Conservation (phyloP, 2,113 vertebrate species). For the Cochlearius cochlearius region DNA sequence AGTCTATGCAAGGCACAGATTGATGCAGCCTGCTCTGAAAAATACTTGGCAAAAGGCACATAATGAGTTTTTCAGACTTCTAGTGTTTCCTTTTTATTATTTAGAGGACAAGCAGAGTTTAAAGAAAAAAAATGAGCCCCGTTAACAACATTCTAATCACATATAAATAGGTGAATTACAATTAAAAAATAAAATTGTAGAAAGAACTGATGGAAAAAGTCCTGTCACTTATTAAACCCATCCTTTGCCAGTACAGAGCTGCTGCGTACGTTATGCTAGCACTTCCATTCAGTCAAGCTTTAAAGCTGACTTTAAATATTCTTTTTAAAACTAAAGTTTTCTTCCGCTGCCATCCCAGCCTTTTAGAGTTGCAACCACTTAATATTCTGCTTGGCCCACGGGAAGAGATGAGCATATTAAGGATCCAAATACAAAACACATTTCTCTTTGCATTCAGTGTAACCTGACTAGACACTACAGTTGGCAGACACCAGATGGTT, state of each 20-base stretch:
- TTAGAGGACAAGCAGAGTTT: neutral
- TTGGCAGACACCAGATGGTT: slow-evolving; percentile 73
- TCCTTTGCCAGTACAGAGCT: neutral
- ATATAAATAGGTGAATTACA: neutral
- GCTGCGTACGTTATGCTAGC: neutral
- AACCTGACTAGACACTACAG: slow-evolving; percentile 68
- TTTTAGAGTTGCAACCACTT: neutral
- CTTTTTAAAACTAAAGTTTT: neutral
- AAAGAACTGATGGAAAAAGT: neutral
- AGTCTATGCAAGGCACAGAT: neutral
- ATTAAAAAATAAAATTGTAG: neutral
- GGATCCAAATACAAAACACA: slow-evolving; percentile 15
- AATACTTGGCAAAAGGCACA: neutral
- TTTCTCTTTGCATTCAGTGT: slow-evolving; percentile 38
- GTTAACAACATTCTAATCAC: neutral
- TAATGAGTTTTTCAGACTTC: neutral
- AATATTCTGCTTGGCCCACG: neutral
- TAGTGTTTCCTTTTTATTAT: neutral
- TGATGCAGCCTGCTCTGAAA: neutral
- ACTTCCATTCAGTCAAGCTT: neutral
- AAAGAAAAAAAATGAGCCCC: neutral
- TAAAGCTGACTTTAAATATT: neutral
- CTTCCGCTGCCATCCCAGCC: neutral
- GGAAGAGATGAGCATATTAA: neutral
- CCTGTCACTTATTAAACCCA: neutral